Percentiles rank a stretch among this genome's conserved stretches.
Conservation (phyloP, 2,888 invertebrate species). For the Ferrisia virgata region DNA sequence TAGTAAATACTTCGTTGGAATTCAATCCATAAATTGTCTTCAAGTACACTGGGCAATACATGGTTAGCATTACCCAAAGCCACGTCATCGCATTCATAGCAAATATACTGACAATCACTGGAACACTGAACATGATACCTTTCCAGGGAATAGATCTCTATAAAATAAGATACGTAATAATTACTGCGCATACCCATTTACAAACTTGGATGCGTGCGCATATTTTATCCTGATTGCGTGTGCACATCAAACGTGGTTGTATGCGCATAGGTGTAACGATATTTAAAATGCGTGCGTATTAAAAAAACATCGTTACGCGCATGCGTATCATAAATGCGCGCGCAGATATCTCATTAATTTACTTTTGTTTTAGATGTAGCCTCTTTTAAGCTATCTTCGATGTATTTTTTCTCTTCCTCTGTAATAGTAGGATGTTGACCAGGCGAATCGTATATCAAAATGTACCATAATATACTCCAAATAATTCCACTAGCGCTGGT, state of each 20-base stretch:
- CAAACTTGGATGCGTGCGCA: not conserved
- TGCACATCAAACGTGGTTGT: too few relatives aligned
- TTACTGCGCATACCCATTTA: too few relatives aligned
- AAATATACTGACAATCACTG: not conserved
- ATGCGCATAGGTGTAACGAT: too few relatives aligned
- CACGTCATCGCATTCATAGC: not conserved
- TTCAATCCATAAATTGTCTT: not conserved
- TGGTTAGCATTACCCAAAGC: not conserved
- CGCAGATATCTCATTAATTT: not conserved
- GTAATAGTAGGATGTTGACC: not conserved
- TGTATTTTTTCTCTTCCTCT: not conserved
- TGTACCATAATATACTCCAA: not conserved
- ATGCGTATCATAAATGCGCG: not conserved
- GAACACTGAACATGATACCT: not conserved
- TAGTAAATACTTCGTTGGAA: not conserved
- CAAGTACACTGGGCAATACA: not conserved
- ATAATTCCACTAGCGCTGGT: not conserved
- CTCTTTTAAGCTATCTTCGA: not conserved
- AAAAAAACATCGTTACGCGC: not conserved
- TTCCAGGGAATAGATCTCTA: not conserved
- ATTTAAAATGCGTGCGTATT: too few relatives aligned
- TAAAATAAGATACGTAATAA: too few relatives aligned
- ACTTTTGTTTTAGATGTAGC: not conserved
- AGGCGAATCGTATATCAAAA: not conserved
- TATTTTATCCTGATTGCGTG: too few relatives aligned